phyloP scores from a whole-genome alignment of 2,113 vertebrate genomes.

The Chaetops frenatus region DNA sequence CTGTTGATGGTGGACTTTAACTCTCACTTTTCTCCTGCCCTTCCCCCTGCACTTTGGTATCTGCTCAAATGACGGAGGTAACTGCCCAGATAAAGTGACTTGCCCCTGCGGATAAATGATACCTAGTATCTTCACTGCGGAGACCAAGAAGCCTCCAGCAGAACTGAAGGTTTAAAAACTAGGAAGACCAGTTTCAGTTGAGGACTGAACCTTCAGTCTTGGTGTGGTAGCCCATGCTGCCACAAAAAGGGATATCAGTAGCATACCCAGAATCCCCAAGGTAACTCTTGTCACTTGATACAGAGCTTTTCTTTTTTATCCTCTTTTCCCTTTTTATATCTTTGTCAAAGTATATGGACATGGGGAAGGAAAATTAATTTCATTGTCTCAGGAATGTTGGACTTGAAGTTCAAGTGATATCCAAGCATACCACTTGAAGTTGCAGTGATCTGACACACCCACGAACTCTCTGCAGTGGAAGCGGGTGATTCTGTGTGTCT shows the following conservation, averaged over 20 bases:
- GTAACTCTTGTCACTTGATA: neutral
- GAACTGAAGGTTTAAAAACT: neutral
- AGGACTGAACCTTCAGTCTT: neutral
- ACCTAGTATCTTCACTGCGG: neutral
- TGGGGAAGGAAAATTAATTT: neutral
- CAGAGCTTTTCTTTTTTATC: neutral
- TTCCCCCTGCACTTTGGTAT: neutral
- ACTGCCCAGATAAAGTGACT: neutral
- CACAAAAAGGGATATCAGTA: neutral
- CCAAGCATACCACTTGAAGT: neutral
- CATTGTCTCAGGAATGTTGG: neutral
- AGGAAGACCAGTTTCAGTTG: neutral
- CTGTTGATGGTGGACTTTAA: neutral
- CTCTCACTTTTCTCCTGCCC: neutral
- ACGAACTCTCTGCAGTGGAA: neutral
- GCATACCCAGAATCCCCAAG: neutral
- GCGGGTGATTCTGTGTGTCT: fast-evolving
- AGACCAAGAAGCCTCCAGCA: neutral
- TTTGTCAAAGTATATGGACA: neutral
- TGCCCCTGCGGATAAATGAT: neutral
- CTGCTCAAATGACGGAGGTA: neutral
- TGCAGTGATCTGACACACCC: neutral
- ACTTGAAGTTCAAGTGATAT: neutral
- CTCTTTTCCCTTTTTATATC: neutral
- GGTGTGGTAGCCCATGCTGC: neutral